phyloP scores from a whole-genome alignment of 1,140 invertebrate genomes.

The Cotesia chilonis region DNA sequence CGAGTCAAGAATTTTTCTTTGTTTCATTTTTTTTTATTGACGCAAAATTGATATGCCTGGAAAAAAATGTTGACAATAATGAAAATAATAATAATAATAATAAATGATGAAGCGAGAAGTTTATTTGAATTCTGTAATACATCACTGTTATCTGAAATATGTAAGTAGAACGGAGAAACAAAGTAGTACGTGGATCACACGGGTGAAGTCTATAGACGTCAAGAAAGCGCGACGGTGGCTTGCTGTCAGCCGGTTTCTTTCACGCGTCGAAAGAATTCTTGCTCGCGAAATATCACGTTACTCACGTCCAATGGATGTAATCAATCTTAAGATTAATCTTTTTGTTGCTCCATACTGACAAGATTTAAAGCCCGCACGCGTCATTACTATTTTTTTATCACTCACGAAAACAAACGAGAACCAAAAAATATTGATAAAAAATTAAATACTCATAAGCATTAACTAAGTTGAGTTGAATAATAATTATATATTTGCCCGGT shows the following conservation, averaged over 20 bases:
- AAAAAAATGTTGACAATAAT: background rate
- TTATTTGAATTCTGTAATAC: slow-evolving; percentile 13
- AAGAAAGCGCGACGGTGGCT: slow-evolving; percentile 40
- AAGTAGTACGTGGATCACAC: slow-evolving; percentile 35
- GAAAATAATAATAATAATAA: background rate
- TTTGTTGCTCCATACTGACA: background rate
- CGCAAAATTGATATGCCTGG: background rate
- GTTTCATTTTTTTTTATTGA: too few relatives aligned
- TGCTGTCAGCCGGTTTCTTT: slow-evolving; percentile 21
- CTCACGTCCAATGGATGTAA: slow-evolving; percentile 44
- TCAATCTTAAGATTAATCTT: slow-evolving; percentile 33
- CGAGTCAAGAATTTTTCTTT: too few relatives aligned
- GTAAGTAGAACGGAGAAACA: slow-evolving; percentile 25
- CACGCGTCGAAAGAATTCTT: slow-evolving; percentile 32
- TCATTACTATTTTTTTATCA: slow-evolving; percentile 18
- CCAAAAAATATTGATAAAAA: slow-evolving; percentile 10
- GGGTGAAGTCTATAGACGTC: slow-evolving; percentile 33
- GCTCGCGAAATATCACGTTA: slow-evolving; percentile 51
- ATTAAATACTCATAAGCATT: background rate
- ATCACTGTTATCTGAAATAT: slow-evolving; percentile 19
- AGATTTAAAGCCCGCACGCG: slow-evolving; percentile 30
- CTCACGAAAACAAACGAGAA: background rate
- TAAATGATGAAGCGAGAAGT: slow-evolving; percentile 4
- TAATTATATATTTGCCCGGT: too few relatives aligned
- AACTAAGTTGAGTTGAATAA: too few relatives aligned